phyloP scores from a whole-genome alignment of 2,113 vertebrate genomes.

The Gallinago paraguaiae region DNA sequence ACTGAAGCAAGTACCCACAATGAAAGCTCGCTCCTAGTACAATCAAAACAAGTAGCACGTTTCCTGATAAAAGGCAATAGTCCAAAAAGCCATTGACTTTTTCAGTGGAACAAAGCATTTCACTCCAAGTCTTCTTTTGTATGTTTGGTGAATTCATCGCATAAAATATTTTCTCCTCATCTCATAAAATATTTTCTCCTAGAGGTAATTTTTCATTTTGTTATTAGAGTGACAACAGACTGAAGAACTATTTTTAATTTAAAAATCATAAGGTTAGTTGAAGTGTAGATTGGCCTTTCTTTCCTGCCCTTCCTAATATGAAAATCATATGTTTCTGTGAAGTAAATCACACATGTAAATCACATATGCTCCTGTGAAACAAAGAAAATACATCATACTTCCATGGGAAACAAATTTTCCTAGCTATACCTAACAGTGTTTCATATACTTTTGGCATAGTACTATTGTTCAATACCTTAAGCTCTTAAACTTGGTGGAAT shows the following conservation, averaged over 20 bases:
- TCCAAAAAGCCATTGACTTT: not conserved
- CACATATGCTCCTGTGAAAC: not conserved
- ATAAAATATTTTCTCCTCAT: not conserved
- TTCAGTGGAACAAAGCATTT: not conserved
- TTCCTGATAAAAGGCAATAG: not conserved
- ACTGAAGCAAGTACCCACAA: not conserved
- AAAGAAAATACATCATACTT: not conserved
- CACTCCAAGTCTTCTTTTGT: not conserved
- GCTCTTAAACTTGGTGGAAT: not conserved
- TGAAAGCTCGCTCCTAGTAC: not conserved
- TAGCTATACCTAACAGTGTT: not conserved
- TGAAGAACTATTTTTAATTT: not conserved
- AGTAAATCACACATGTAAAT: not conserved
- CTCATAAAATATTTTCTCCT: not conserved
- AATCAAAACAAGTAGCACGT: not conserved
- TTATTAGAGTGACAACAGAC: not conserved
- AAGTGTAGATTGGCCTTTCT: not conserved
- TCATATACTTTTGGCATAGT: not conserved
- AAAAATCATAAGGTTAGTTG: not conserved
- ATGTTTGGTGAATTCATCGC: not conserved
- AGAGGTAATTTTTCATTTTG: not conserved
- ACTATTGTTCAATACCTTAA: not conserved
- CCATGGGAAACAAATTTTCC: not conserved
- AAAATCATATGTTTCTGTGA: not conserved
- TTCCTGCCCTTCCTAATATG: not conserved